phyloP scores from a whole-genome alignment of 2,113 vertebrate genomes.

The Bubalus kerabau region DNA sequence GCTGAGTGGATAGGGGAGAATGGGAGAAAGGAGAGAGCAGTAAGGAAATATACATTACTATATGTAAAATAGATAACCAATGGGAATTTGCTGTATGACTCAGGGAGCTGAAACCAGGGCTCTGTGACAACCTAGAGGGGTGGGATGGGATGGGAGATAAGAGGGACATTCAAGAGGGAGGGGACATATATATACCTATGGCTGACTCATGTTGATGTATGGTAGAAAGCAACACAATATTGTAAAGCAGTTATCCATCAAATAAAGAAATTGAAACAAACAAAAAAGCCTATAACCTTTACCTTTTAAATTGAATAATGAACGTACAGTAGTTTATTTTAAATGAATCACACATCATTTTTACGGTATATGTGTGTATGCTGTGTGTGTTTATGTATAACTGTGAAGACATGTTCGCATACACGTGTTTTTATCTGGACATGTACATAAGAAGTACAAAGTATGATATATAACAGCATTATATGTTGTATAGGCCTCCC shows the following conservation, averaged over 20 bases:
- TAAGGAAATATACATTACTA: background rate
- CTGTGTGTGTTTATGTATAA: background rate
- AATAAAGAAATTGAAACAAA: background rate
- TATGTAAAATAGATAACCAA: background rate
- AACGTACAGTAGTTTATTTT: background rate
- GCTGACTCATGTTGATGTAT: background rate
- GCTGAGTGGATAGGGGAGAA: background rate
- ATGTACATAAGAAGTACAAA: background rate
- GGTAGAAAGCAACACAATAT: background rate
- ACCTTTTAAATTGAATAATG: background rate
- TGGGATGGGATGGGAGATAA: background rate
- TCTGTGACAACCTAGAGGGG: background rate
- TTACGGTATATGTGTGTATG: background rate
- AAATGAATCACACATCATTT: background rate
- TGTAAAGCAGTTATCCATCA: background rate
- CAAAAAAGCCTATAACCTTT: background rate
- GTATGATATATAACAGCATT: background rate
- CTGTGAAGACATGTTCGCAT: background rate
- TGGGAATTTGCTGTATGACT: background rate
- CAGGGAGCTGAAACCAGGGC: background rate
- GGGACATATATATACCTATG: background rate
- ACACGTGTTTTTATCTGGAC: background rate
- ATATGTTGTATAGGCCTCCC: background rate
- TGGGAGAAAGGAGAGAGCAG: background rate
- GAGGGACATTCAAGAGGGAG: background rate